Evolutionary conservation across 2,797 vertebrate species (phyloP), one percentile per base, ranked within the genome.

Genomic region (Hyperoplus immaculatus): DNA sequence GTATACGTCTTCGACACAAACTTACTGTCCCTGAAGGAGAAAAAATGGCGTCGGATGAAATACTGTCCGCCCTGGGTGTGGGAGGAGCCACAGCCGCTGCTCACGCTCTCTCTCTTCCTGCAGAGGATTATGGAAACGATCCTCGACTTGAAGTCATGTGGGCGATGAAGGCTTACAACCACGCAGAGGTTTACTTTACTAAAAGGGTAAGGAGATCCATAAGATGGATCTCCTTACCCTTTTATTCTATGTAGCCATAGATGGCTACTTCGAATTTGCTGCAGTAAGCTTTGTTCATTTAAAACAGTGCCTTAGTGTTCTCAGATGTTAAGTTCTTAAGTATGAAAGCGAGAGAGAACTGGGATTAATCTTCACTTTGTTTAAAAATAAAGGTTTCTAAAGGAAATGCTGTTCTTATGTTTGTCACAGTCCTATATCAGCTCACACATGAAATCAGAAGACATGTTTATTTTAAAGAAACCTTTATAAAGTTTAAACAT

Each of bases 401-500:
- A 16, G 18, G 41, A 69, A 78, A 58, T 43, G 18, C 58, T 58
- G 57, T 47, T 64, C 15, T 75, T 42, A 16, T 65, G 10, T 61
- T 66, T 50, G 21, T 75, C 16, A 39, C 21, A 16, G 3, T 69
- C 55, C 39, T 51, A 13, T 68, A 53, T 60, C 9, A 62, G 56
- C 15, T 15, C 36, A 63, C 13, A 58, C 8, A 5, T 13, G n/a
- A 42, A 55, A 59, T 55, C 43, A 63, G 18, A 60, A 65, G 1
- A 11, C 3, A 0, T 4, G 13, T 59, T 81, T 60, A 73, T 92
- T 93, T 92, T 77, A 89, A 93, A 93, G 91, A 91, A 94, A 91
- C 71, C 85, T 93, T 94, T 94, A 94, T 94, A 94, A 93, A 94
- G 92, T 92, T 92, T 85, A 72, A 89, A 93, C 92, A 91, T 88